phyloP scores from a whole-genome alignment of 2,888 invertebrate species.

The Seladonia tumulorum region DNA sequence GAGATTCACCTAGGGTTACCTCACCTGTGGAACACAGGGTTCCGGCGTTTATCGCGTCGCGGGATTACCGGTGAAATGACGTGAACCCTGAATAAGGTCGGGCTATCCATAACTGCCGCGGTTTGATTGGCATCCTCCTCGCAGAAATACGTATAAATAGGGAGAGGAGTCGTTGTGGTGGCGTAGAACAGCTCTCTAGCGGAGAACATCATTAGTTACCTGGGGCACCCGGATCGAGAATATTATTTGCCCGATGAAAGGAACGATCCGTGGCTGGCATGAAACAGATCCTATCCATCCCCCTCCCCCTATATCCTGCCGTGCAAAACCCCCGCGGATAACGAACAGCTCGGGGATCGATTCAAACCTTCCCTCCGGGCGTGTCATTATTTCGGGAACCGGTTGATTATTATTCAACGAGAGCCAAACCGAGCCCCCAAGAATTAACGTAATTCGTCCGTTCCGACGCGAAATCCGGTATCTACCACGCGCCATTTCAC shows the following conservation, averaged over 20 bases:
- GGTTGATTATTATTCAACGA: slow-evolving; percentile 34
- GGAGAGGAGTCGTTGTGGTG: background rate
- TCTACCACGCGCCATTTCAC: background rate
- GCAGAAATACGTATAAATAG: slow-evolving; percentile 17
- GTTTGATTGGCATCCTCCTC: slow-evolving; percentile 35
- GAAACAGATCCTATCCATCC: background rate
- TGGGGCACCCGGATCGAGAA: slow-evolving; percentile 2
- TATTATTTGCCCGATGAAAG: slow-evolving; percentile 26
- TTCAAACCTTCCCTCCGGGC: slow-evolving; percentile 11
- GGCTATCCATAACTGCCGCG: slow-evolving; percentile 1
- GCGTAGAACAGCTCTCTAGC: background rate
- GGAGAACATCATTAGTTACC: slow-evolving; percentile 23
- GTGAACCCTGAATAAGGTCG: background rate
- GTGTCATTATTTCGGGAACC: slow-evolving; percentile 26
- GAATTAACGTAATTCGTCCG: slow-evolving; percentile 8
- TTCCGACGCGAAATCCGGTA: background rate
- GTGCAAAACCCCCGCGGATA: background rate
- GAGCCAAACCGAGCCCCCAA: background rate
- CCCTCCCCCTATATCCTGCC: background rate
- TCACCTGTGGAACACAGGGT: background rate
- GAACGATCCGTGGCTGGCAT: slow-evolving; percentile 3
- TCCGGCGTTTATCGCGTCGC: background rate
- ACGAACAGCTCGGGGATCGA: slow-evolving; percentile 12
- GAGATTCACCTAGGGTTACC: background rate
- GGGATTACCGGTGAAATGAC: slow-evolving; percentile 3